phyloP scores from a whole-genome alignment of 2,113 vertebrate genomes.

The Xenopus tropicalis region DNA sequence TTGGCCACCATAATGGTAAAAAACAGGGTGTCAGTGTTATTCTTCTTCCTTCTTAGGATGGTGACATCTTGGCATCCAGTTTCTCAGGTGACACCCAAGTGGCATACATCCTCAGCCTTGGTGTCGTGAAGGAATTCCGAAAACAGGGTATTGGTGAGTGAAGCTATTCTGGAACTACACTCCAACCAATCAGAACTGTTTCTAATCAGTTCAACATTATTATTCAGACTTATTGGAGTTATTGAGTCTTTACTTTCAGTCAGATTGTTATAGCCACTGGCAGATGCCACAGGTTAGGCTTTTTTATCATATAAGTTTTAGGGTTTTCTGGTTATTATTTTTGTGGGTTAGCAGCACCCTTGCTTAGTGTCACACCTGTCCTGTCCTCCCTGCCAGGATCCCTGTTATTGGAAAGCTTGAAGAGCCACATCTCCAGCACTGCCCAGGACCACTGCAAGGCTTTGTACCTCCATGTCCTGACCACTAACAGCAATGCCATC shows the following conservation, averaged over 20 bases:
- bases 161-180: not conserved
- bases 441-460: conserved; percentile 98
- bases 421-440: conserved; percentile 94
- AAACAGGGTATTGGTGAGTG: conserved; percentile 95
- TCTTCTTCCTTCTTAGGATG: conserved; percentile 70
- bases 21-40: not conserved
- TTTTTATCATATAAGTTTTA: too few relatives aligned
- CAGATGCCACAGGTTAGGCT: too few relatives aligned
- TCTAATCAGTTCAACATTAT: not conserved
- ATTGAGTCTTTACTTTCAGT: too few relatives aligned
- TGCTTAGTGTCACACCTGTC: too few relatives aligned
- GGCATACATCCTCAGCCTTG: conserved; percentile 95
- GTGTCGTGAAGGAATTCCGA: conserved; percentile 96
- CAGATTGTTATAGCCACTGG: too few relatives aligned
- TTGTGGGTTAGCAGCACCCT: too few relatives aligned
- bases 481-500: conserved; percentile 95
- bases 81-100: conserved; percentile 97
- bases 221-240: too few relatives aligned
- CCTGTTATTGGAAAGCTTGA: conserved; percentile 92
- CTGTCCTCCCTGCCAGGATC: conserved; percentile 70
- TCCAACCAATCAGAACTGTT: not conserved
- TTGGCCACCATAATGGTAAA: not conserved
- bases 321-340: too few relatives aligned
- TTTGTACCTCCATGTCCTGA: conserved; percentile 96
- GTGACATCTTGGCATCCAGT: conserved; percentile 94